Conservation (phyloP, 2,888 invertebrate species). For the Phrixothrix hirtus region DNA sequence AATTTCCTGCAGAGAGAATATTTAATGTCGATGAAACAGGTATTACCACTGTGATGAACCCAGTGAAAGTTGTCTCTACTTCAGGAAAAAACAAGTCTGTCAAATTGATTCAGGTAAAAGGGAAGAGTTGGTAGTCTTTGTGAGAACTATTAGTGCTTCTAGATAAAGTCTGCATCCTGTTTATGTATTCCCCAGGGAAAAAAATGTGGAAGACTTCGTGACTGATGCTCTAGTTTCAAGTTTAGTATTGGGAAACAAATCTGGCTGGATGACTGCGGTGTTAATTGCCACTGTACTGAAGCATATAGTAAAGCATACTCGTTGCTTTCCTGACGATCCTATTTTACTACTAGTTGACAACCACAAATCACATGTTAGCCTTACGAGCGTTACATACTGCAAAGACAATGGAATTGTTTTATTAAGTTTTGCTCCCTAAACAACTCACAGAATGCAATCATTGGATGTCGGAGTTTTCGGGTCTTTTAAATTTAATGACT, state of each 20-base stretch:
- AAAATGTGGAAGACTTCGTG: not conserved
- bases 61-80: not conserved
- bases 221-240: conserved; percentile 1
- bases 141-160: conserved; percentile 43
- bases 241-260: not conserved
- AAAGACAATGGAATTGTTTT: conserved; percentile 1
- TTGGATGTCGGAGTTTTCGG: not conserved
- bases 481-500: conserved; percentile 1
- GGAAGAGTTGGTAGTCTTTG: conserved; percentile 46
- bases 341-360: not conserved
- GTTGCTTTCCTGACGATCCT: not conserved
- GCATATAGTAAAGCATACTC: not conserved
- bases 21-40: not conserved
- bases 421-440: not conserved
- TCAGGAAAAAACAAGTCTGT: not conserved
- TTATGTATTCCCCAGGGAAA: not conserved
- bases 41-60: not conserved
- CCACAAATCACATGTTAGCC: no score
- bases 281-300: not conserved
- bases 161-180: conserved; percentile 20
- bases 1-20: conserved; percentile 2
- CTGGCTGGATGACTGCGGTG: not conserved
- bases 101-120: conserved; percentile 38
- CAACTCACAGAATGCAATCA: not conserved
- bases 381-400: conserved; percentile 1